phyloP scores from a whole-genome alignment of 1,140 invertebrate species.

The Zophobas atratus region DNA sequence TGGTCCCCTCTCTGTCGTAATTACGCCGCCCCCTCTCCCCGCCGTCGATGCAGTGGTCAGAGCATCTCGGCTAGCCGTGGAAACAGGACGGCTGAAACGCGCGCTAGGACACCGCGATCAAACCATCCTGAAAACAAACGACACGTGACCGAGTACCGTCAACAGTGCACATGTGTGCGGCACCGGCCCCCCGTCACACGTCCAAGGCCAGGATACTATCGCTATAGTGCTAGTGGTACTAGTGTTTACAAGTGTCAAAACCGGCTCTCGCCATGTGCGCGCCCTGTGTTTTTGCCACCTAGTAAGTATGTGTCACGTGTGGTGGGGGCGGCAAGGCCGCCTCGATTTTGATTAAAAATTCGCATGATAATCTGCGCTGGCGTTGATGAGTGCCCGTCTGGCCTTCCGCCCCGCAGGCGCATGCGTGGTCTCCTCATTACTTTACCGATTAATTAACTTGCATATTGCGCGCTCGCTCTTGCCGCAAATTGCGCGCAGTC shows the following conservation, averaged over 20 bases:
- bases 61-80: conserved; percentile 65
- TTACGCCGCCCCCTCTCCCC: conserved; percentile 61
- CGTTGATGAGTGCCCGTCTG: conserved; percentile 64
- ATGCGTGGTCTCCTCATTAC: conserved; percentile 68
- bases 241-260: neutral
- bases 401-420: conserved; percentile 58
- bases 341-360: conserved; percentile 8
- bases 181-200: neutral
- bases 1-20: conserved; percentile 61
- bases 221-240: neutral
- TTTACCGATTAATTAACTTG: conserved; percentile 69
- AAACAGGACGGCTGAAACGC: conserved; percentile 61
- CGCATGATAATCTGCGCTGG: conserved; percentile 64
- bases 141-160: conserved; percentile 39
- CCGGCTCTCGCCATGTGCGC: neutral
- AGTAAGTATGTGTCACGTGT: conserved; percentile 22
- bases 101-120: conserved; percentile 52
- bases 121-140: conserved; percentile 51
- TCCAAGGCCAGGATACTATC: conserved; percentile 12
- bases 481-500: conserved; percentile 56
- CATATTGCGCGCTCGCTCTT: conserved; percentile 67
- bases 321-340: conserved; percentile 24
- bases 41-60: conserved; percentile 62
- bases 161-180: conserved; percentile 29
- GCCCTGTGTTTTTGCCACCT: neutral